phyloP scores from a whole-genome alignment of 2,113 vertebrate genomes.

The Nesogale talazaci region DNA sequence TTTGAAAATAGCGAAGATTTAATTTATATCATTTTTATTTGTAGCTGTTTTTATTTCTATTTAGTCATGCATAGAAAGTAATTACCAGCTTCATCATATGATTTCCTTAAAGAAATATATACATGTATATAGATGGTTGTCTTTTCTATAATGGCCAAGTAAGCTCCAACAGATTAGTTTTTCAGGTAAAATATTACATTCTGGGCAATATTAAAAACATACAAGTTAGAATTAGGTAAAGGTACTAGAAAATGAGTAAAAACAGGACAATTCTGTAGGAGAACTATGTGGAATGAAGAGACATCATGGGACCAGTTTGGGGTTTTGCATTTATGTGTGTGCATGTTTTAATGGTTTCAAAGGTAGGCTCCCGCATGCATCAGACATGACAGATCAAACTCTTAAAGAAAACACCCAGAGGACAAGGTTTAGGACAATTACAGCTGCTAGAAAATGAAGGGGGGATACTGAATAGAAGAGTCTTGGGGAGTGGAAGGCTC shows the following conservation, averaged over 20 bases:
- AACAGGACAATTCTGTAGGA: neutral
- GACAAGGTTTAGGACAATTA: neutral
- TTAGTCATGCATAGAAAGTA: no score
- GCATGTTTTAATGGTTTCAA: neutral
- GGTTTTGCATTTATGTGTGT: neutral
- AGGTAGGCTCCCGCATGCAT: neutral
- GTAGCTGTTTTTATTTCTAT: neutral
- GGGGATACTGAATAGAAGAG: neutral
- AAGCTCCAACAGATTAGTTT: neutral
- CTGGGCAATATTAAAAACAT: constrained; percentile 13
- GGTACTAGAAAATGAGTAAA: neutral
- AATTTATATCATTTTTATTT: constrained; percentile 35
- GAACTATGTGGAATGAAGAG: neutral
- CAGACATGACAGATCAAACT: neutral
- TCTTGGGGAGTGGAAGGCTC: neutral
- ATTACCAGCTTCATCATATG: constrained; percentile 12
- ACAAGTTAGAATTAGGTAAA: neutral
- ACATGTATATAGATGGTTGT: neutral
- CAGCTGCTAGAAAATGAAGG: neutral
- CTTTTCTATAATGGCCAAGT: constrained; percentile 16
- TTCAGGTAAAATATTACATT: constrained; percentile 35
- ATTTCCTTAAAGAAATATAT: constrained; percentile 44
- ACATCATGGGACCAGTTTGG: neutral
- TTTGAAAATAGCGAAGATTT: constrained; percentile 28
- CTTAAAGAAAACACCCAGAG: neutral